Evolutionary conservation across 2,888 invertebrate species (phyloP).

Genomic region (Coremacera marginata): DNA sequence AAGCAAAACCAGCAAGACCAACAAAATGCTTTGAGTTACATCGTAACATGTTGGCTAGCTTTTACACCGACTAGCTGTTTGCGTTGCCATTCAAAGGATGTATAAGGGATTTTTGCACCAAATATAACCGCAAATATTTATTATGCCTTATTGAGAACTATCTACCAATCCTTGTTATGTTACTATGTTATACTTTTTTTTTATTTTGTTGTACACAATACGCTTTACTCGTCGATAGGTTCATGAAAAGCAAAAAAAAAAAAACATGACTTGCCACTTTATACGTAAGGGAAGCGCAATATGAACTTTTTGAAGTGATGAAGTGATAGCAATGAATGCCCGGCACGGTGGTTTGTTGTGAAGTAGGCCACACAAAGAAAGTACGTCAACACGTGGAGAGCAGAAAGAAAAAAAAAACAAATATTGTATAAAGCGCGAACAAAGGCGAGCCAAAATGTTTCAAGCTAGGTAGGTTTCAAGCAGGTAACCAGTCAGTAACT

Average conservation of each 20-base stretch:
- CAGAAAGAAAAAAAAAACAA: neutral
- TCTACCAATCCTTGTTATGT: constrained; percentile 41
- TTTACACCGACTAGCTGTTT: neutral
- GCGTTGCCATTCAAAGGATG: neutral
- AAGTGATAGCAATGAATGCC: constrained; percentile 20
- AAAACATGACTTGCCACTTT: too few relatives aligned
- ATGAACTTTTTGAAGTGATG: constrained; percentile 4
- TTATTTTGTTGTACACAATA: constrained; percentile 1
- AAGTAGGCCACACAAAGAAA: neutral
- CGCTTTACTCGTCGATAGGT: neutral
- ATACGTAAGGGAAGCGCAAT: neutral
- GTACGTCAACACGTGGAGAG: neutral
- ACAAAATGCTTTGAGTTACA: neutral
- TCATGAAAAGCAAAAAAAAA: neutral
- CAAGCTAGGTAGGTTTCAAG: neutral
- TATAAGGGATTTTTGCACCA: constrained; percentile 34
- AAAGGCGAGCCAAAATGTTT: neutral
- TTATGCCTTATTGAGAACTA: constrained; percentile 49
- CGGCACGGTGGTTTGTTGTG: neutral
- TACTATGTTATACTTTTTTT: constrained; percentile 22
- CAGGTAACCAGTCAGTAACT: neutral
- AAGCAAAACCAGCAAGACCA: neutral
- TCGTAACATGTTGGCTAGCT: neutral
- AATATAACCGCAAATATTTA: constrained; percentile 58
- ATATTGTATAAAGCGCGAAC: neutral